These are phyloP conservation scores for Parapristionchus giblindavisi DNA, from an alignment of 2,888 invertebrate genomes.

Conservation along the genomic window DNA sequence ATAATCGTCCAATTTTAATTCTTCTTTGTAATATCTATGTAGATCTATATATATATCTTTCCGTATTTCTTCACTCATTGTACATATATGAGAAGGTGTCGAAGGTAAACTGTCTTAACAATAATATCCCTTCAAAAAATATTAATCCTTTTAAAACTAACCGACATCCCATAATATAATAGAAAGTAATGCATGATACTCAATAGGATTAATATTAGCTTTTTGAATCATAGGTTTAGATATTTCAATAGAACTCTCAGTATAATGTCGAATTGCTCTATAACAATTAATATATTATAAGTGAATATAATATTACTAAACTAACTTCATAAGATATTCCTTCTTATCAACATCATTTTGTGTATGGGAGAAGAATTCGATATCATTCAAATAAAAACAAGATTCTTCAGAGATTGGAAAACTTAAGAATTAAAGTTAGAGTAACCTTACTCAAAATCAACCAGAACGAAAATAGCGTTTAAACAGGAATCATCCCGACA, in stretches of 20 bases:
- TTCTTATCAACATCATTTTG: conserved; percentile 9
- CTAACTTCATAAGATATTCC: conserved; percentile 13
- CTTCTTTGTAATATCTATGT: conserved; percentile 24
- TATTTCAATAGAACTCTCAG: not conserved
- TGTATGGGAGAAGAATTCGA: conserved; percentile 15
- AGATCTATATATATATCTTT: conserved; percentile 15
- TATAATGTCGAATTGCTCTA: conserved; percentile 20
- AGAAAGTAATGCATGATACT: not conserved
- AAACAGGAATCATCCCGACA: no score
- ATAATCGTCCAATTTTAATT: conserved; percentile 2
- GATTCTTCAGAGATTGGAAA: conserved; percentile 12
- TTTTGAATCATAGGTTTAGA: not conserved
- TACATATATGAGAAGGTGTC: not conserved
- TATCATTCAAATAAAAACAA: conserved; percentile 6
- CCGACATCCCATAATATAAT: conserved; percentile 17
- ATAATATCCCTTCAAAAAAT: not conserved
- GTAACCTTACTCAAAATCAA: no score
- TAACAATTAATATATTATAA: not conserved
- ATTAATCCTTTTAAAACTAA: no score
- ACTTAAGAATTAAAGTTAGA: not conserved
- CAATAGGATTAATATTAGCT: not conserved
- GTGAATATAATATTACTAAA: no score
- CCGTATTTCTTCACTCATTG: conserved; percentile 12
- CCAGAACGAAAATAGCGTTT: no score
- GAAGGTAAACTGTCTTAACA: not conserved